phyloP scores from a whole-genome alignment of 2,888 invertebrate genomes.

The Chloroclysta siterata region DNA sequence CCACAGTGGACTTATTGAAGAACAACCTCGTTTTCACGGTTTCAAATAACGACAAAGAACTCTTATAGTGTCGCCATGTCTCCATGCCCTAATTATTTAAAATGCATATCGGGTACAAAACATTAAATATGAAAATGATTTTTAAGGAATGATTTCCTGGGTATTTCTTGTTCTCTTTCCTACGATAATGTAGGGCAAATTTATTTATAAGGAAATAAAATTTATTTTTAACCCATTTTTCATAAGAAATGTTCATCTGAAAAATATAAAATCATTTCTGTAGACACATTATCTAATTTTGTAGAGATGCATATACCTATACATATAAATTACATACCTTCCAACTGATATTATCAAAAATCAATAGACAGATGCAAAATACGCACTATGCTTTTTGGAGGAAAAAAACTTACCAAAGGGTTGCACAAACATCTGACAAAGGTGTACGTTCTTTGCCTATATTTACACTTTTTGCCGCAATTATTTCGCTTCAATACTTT shows the following conservation, averaged over 20 bases:
- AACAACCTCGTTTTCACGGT: neutral
- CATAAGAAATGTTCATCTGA: too few relatives aligned
- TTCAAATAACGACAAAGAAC: neutral
- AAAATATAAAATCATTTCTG: too few relatives aligned
- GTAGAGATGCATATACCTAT: too few relatives aligned
- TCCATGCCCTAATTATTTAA: too few relatives aligned
- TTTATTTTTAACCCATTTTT: too few relatives aligned
- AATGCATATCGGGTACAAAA: too few relatives aligned
- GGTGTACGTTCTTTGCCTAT: constrained; percentile 57
- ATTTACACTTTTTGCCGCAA: constrained; percentile 65
- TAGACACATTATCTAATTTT: too few relatives aligned
- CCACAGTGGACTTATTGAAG: neutral
- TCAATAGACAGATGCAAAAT: constrained; percentile 40
- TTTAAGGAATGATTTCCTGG: too few relatives aligned
- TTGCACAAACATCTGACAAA: constrained; percentile 61
- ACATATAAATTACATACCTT: too few relatives aligned
- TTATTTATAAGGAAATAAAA: too few relatives aligned
- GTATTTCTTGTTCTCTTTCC: too few relatives aligned
- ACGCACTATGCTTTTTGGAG: constrained; percentile 2
- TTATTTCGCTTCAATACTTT: constrained; percentile 75
- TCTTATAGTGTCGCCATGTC: neutral
- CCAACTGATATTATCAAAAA: neutral
- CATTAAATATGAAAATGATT: neutral
- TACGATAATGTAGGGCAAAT: too few relatives aligned
- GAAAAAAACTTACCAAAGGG: constrained; percentile 54